Conservation (phyloP, 2,797 vertebrate species). For the Siniperca scherzeri region DNA sequence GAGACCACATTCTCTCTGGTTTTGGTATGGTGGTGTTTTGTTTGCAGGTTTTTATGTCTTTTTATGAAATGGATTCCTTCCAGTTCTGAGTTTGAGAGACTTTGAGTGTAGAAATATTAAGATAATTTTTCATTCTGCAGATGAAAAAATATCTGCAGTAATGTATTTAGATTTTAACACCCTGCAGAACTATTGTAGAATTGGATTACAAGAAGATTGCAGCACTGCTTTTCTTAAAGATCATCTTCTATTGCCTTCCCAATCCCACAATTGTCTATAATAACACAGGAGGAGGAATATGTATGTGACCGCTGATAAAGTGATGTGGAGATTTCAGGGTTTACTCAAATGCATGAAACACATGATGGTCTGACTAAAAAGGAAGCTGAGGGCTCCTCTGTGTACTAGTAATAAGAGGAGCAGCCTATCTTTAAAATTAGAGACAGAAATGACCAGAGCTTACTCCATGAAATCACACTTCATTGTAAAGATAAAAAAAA, state of each 20-base stretch:
- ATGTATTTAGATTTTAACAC: slow-evolving; percentile 37
- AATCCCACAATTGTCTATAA: slow-evolving; percentile 40
- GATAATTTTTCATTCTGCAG: slow-evolving; percentile 29
- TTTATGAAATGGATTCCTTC: slow-evolving; percentile 32
- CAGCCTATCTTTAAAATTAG: slow-evolving; percentile 26
- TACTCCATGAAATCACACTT: slow-evolving; percentile 33
- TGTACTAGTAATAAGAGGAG: slow-evolving; percentile 24
- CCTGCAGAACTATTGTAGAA: slow-evolving; percentile 31
- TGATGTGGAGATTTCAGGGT: slow-evolving; percentile 43
- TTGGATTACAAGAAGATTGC: slow-evolving; percentile 49
- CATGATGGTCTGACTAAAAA: slow-evolving; percentile 1
- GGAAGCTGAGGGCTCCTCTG: slow-evolving; percentile 1
- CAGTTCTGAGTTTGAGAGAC: neutral
- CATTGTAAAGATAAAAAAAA: slow-evolving; percentile 36
- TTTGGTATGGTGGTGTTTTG: neutral
- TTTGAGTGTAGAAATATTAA: slow-evolving; percentile 28
- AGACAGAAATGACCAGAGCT: slow-evolving; percentile 25
- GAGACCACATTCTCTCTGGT: neutral
- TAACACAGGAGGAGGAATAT: slow-evolving; percentile 32
- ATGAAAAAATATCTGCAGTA: slow-evolving; percentile 19
- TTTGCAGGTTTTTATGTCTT: slow-evolving; percentile 21
- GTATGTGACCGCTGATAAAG: slow-evolving; percentile 15
- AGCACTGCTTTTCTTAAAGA: slow-evolving; percentile 27
- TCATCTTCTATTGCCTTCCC: slow-evolving; percentile 18
- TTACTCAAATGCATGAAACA: slow-evolving; percentile 23